Evolutionary conservation across 2,888 invertebrate species (phyloP).

Genomic region (Griposia aprilina): DNA sequence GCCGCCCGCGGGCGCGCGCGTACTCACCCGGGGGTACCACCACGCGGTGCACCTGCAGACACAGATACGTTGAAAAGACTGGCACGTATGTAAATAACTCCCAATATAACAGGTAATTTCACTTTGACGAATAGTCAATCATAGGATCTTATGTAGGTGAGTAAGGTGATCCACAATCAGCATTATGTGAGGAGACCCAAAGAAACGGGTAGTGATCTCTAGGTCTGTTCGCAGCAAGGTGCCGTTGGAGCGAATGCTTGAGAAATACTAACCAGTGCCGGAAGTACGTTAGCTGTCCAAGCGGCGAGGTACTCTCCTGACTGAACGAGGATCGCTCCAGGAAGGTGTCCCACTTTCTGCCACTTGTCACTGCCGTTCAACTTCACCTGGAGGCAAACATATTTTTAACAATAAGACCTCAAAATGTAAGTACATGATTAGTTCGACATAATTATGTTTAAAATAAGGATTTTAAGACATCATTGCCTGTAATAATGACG

Average conservation of each 20-base stretch:
- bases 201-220: background rate
- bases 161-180: background rate
- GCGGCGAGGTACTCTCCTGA: slow-evolving; percentile 93
- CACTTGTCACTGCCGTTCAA: slow-evolving; percentile 92
- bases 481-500: slow-evolving; percentile 20
- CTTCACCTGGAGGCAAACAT: slow-evolving; percentile 88
- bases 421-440: background rate
- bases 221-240: background rate
- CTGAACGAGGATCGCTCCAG: slow-evolving; percentile 94
- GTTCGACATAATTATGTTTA: background rate
- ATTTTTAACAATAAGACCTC: background rate
- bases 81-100: background rate
- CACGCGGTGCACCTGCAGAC: slow-evolving; percentile 92
- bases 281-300: slow-evolving; percentile 93
- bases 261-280: slow-evolving; percentile 91
- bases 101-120: background rate
- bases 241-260: background rate
- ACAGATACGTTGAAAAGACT: background rate
- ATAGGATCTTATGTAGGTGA: background rate
- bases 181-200: background rate
- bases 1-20: slow-evolving; percentile 92
- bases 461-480: background rate
- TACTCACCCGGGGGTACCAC: slow-evolving; percentile 92
- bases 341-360: slow-evolving; percentile 94
- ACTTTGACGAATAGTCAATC: background rate